A percentile compares a stretch with the other conserved stretches of the same genome.
Evolutionary conservation across 2,888 invertebrate genomes (phyloP).

Genomic region (Leptopterna dolabrata): DNA sequence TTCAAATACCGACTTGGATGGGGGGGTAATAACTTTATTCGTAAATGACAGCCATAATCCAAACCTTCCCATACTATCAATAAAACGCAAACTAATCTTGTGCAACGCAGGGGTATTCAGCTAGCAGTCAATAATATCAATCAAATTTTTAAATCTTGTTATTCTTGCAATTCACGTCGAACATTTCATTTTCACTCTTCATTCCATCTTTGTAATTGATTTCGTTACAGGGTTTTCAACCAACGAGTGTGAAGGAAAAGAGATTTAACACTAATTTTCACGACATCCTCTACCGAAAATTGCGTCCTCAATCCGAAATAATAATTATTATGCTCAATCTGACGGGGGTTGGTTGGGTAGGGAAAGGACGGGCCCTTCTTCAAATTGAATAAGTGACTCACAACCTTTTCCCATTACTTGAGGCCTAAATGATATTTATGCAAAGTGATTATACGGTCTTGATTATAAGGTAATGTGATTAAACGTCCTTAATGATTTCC

Average conservation of each 20-base stretch:
- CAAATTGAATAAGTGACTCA: constrained; percentile 46
- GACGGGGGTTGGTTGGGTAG: not conserved
- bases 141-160: not conserved
- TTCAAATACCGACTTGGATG: no score
- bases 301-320: constrained; percentile 21
- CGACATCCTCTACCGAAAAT: constrained; percentile 35
- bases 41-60: no score
- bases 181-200: not conserved
- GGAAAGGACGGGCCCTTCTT: constrained; percentile 1
- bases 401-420: constrained; percentile 47
- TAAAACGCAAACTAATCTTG: no score
- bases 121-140: no score
- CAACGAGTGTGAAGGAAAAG: not conserved
- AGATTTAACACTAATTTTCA: constrained; percentile 13
- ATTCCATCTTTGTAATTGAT: not conserved
- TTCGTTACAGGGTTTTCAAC: not conserved
- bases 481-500: constrained; percentile 34
- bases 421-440: constrained; percentile 45
- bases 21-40: no score
- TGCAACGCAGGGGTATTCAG: no score
- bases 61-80: no score
- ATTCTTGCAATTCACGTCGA: not conserved
- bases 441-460: constrained; percentile 42
- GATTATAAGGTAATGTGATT: constrained; percentile 39
- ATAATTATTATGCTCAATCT: constrained; percentile 45